phyloP scores from a whole-genome alignment of 2,797 vertebrate genomes.

The Rhynchotus rufescens region DNA sequence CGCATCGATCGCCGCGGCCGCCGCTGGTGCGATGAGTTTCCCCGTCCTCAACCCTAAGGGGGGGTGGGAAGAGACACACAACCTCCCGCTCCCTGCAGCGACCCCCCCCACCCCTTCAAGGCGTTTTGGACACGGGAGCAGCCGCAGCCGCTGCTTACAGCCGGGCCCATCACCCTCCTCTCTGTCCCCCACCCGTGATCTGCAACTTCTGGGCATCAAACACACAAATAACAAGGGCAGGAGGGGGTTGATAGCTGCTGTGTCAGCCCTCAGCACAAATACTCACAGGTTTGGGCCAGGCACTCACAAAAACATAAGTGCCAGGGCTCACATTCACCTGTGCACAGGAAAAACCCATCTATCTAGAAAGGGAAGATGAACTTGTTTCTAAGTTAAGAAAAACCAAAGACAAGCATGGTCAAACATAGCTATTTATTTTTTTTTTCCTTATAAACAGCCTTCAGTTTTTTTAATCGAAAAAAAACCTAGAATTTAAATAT shows the following conservation, averaged over 20 bases:
- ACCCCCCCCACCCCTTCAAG: too few relatives aligned
- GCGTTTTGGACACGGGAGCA: too few relatives aligned
- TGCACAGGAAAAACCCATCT: background rate
- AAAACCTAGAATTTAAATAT: constrained; percentile 88
- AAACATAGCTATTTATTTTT: constrained; percentile 92
- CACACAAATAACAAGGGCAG: background rate
- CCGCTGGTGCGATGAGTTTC: background rate
- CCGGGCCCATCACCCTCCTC: too few relatives aligned
- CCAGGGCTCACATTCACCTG: background rate
- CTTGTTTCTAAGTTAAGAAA: too few relatives aligned
- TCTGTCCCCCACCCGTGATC: too few relatives aligned
- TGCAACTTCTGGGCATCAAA: background rate
- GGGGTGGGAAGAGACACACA: too few relatives aligned
- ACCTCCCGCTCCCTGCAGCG: too few relatives aligned
- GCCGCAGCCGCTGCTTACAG: too few relatives aligned
- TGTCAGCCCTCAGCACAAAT: background rate
- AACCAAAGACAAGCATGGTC: constrained; percentile 70
- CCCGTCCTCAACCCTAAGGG: background rate
- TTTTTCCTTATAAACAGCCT: constrained; percentile 90
- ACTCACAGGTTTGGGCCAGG: background rate
- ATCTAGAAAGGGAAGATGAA: background rate
- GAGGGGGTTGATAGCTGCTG: background rate
- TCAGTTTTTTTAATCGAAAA: constrained; percentile 77
- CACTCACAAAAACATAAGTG: background rate
- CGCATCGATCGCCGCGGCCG: background rate